Evolutionary conservation across 92 coral and sea anemone genomes (phyloP).

Genomic region (Scolanthus callimorphus): DNA sequence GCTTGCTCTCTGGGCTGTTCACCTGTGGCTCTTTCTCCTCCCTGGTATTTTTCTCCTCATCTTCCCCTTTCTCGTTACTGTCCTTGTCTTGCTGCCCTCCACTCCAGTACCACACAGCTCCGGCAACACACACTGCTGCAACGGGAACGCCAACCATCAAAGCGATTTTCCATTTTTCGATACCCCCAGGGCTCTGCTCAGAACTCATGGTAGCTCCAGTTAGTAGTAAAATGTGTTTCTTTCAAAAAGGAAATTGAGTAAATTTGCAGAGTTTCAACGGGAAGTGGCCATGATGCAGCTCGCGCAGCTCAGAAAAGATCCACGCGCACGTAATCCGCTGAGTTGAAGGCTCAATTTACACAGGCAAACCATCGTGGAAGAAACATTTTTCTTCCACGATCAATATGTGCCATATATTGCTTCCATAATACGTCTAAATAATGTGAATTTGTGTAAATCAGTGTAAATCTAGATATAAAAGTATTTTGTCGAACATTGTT

Average conservation of each 20-base stretch:
- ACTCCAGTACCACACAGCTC: constrained; percentile 67
- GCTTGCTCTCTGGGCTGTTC: constrained; percentile 1
- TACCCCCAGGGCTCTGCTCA: constrained; percentile 59
- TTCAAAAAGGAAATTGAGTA: constrained; percentile 1
- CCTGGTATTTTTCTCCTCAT: background rate
- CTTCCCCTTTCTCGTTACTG: constrained; percentile 26
- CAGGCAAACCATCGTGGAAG: too few species aligned
- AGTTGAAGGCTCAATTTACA: background rate
- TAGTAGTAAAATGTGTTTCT: background rate
- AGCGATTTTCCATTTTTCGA: constrained; percentile 77
- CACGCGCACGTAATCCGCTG: constrained; percentile 29
- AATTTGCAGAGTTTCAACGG: background rate
- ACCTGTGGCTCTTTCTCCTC: background rate
- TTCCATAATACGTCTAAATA: too few species aligned
- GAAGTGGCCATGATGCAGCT: constrained; percentile 13
- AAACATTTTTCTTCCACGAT: too few species aligned
- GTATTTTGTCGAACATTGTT: too few species aligned
- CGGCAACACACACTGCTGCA: constrained; percentile 58
- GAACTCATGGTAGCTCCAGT: constrained; percentile 53
- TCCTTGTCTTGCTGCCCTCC: constrained; percentile 11
- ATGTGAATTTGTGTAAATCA: too few species aligned
- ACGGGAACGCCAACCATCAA: constrained; percentile 74
- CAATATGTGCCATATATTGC: too few species aligned
- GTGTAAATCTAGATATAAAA: too few species aligned
- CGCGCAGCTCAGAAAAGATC: constrained; percentile 4